Evolutionary conservation across 2,113 vertebrate genomes (phyloP).

Genomic region (Silurus meridionalis): DNA sequence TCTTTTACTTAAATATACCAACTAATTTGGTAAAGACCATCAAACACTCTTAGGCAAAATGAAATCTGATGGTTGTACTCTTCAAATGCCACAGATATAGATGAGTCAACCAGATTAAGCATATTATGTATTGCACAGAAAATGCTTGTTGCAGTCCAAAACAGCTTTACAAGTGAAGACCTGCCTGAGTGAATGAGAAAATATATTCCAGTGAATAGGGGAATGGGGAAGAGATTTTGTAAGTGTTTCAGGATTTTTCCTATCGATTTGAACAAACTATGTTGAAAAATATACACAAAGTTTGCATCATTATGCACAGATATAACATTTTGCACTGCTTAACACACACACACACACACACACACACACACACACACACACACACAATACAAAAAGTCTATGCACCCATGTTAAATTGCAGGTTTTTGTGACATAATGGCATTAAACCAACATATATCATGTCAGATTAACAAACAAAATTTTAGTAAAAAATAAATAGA

Average conservation of each 20-base stretch:
- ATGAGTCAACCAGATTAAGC: constrained; percentile 29
- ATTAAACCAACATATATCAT: no score
- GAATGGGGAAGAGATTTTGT: background rate
- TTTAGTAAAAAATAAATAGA: no score
- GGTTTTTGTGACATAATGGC: background rate
- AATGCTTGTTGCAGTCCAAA: constrained; percentile 7
- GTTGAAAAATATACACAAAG: background rate
- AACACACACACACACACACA: background rate
- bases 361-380: background rate
- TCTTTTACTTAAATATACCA: background rate
- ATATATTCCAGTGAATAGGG: background rate
- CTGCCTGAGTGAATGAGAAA: constrained; percentile 13
- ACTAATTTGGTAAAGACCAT: constrained; percentile 1
- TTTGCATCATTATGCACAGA: background rate
- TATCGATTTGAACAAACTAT: background rate
- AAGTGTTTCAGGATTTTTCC: background rate
- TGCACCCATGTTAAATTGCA: background rate
- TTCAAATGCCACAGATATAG: constrained; percentile 17
- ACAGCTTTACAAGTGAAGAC: constrained; percentile 27
- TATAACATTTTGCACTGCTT: background rate
- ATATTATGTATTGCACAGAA: constrained; percentile 40
- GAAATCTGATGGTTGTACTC: constrained; percentile 10
- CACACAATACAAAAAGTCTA: background rate
- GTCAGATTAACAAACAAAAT: no score
- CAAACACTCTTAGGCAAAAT: constrained; percentile 36